Evolutionary conservation across 30 jellyfish, hydroid and myxozoan species (phyloP), one percentile per base, ranked within the genome.

Genomic region (Nemopilema nomurai): DNA sequence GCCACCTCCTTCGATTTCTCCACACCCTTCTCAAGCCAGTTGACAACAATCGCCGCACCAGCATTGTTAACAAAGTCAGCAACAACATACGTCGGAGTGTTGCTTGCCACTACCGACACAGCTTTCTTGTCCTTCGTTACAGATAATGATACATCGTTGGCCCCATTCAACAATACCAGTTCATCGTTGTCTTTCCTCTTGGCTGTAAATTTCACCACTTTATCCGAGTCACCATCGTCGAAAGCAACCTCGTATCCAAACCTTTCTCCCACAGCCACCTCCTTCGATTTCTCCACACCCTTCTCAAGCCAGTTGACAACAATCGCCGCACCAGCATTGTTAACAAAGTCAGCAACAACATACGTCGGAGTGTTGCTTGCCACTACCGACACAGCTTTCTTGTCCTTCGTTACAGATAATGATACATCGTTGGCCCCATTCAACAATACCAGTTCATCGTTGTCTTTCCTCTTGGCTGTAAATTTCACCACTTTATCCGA

Each of bases 251-350:
- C 21, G 32, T 26, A 25, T 17, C 67, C 66, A 1, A 26, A 7
- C 1, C 3, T 71, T 32, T 71, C 28, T 71, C 82, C 82, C 1
- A 29, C 8, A 19, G 25, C 67, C 4, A 71, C 18, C 49, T 71
- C 82, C 4, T 28, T 17, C 23, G 28, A 18, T 25, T 71, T 71
- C 19, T 9, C 67, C 8, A 71, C 67, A 13, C 67, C 82, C 27
- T 71, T 71, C 67, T 71, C 82, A 13, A 13, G 27, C 82, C 82
- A 71, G 20, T 21, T 13, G 25, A 71, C 67, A 28, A 29, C 33
- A 31, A 71, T 71, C 1, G 82, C 66, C 67, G 19, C 82, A 28
- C 66, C 49, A 26, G 82, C 82, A 71, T 32, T 63, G 51, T 71
- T 71, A 19, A 18, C 25, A 8, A 71, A 71, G n/a, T 71, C 30